Evolutionary conservation across 2,888 invertebrate genomes (phyloP).

Genomic region (Nysson spinosus): DNA sequence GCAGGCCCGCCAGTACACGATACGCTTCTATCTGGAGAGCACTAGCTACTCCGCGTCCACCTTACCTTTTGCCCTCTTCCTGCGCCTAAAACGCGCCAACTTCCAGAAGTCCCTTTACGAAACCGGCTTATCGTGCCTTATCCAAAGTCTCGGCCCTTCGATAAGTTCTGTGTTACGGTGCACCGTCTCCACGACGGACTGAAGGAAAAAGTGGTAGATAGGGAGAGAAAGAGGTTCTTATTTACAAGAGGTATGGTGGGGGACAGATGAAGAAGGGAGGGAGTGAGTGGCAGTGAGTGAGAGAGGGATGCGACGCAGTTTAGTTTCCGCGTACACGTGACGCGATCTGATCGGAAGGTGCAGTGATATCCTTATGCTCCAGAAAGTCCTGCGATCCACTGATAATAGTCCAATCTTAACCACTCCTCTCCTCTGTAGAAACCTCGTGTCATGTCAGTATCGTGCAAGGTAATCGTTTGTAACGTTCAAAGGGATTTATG

Average conservation of each 20-base stretch:
- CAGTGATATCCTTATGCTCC: constrained; percentile 11
- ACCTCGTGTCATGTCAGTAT: constrained; percentile 19
- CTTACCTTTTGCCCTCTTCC: background rate
- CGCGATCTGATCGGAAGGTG: constrained; percentile 51
- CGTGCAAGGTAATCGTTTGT: constrained; percentile 11
- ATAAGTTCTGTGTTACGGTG: constrained; percentile 3
- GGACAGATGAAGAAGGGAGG: constrained; percentile 18
- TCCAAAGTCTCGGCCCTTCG: too few species aligned
- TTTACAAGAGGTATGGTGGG: background rate
- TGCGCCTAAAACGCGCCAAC: constrained; percentile 4
- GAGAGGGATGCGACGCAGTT: constrained; percentile 53
- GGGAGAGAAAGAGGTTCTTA: constrained; percentile 11
- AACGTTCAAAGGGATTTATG: background rate
- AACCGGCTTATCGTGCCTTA: too few species aligned
- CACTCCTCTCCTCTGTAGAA: too few species aligned
- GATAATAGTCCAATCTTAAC: too few species aligned
- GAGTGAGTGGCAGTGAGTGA: constrained; percentile 23
- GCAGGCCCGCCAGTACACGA: constrained; percentile 68
- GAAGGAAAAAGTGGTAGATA: constrained; percentile 15
- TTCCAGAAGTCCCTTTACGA: too few species aligned
- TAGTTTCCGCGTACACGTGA: constrained; percentile 67
- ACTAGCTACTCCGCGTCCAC: constrained; percentile 47
- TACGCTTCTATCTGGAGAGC: constrained; percentile 68
- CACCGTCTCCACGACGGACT: constrained; percentile 5
- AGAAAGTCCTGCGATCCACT: background rate